A percentile compares a stretch with the other conserved stretches of the same genome.
Conservation (phyloP, 23 tunicate species). For the Styela plicata region DNA sequence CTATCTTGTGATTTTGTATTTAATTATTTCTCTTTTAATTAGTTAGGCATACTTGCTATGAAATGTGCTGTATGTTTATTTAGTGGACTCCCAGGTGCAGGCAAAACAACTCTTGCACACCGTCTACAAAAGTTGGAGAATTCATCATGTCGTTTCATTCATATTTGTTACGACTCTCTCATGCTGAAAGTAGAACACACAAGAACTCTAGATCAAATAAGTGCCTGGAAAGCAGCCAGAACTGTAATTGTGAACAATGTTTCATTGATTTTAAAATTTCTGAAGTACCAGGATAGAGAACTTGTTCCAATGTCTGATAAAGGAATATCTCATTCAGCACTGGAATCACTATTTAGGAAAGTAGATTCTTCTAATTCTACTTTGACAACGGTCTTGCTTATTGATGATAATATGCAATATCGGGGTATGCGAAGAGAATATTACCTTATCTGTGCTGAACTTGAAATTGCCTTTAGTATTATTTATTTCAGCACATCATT, state of each 20-base stretch:
- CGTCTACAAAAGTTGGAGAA: neutral
- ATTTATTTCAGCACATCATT: constrained; percentile 38
- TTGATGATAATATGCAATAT: constrained; percentile 82
- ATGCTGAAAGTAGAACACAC: constrained; percentile 30
- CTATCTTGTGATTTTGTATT: too few relatives aligned
- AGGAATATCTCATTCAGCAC: neutral
- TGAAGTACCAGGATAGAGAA: neutral
- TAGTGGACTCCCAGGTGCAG: constrained; percentile 75
- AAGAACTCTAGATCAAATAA: neutral
- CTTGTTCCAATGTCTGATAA: constrained; percentile 1
- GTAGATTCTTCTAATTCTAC: neutral
- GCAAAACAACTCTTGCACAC: constrained; percentile 47
- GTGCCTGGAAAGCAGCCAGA: constrained; percentile 25
- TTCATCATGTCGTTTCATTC: constrained; percentile 14
- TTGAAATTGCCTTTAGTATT: constrained; percentile 30
- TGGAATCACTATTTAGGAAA: neutral
- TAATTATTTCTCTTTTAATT: too few relatives aligned
- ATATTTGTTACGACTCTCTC: constrained; percentile 54
- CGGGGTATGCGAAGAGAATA: constrained; percentile 66
- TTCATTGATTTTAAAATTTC: neutral
- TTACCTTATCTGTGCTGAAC: constrained; percentile 31
- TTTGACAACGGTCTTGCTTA: constrained; percentile 24
- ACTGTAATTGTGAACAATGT: constrained; percentile 4
- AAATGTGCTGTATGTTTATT: constrained; percentile 26
- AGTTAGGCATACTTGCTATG: too few relatives aligned